Conservation (phyloP, 1,140 invertebrate genomes). For the Trachelipus rathkii region DNA sequence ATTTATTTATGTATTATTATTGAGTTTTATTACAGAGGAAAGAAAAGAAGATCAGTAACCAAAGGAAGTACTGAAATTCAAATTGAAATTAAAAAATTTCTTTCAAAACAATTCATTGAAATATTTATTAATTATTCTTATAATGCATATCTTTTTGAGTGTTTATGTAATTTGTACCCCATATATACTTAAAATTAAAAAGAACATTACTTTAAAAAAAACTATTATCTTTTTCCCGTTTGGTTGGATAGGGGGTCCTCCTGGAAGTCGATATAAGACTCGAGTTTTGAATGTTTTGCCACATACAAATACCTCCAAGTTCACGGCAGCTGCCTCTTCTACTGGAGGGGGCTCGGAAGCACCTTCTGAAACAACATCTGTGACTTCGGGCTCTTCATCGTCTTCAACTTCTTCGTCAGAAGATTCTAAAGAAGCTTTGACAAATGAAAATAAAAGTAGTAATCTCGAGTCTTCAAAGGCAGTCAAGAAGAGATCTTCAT, state of each 20-base stretch:
- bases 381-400: background rate
- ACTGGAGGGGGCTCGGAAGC: background rate
- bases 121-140: too few species aligned
- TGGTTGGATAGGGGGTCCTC: conserved; percentile 44
- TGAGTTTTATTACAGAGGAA: too few species aligned
- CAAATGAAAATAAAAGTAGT: too few species aligned
- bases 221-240: conserved; percentile 37
- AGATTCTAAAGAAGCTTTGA: background rate
- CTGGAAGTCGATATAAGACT: conserved; percentile 56
- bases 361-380: background rate
- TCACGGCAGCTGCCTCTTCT: conserved; percentile 11
- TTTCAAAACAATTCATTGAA: too few species aligned
- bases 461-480: conserved; percentile 21
- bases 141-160: too few species aligned
- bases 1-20: too few species aligned
- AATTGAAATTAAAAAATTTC: too few species aligned
- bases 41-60: too few species aligned
- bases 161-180: too few species aligned
- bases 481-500: conserved; percentile 20
- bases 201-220: too few species aligned
- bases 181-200: too few species aligned
- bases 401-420: background rate
- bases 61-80: too few species aligned
- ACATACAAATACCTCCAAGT: conserved; percentile 21
- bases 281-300: conserved; percentile 53